Evolutionary conservation across 2,113 vertebrate species (phyloP).

Genomic region (Colossoma macropomum): DNA sequence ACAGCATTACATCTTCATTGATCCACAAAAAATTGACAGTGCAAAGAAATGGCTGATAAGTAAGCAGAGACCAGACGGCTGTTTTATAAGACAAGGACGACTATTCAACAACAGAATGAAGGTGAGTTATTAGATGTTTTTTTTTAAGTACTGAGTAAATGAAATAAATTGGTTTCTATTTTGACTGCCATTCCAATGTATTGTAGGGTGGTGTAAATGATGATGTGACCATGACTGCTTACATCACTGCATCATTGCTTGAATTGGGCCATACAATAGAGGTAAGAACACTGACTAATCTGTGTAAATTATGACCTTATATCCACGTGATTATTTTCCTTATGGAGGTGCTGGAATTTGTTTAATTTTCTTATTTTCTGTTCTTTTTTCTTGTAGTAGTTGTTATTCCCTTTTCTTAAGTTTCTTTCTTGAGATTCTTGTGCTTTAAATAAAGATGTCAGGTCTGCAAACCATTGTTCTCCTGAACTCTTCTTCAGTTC

Average conservation of each 20-base stretch:
- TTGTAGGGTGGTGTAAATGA: conserved; percentile 82
- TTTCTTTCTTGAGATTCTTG: no score
- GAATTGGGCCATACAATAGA: conserved; percentile 69
- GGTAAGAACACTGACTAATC: conserved; percentile 51
- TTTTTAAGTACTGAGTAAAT: neutral
- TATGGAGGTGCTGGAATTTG: neutral
- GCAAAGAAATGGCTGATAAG: conserved; percentile 73
- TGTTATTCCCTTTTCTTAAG: no score
- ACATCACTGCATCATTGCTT: conserved; percentile 75
- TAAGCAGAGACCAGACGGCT: conserved; percentile 76
- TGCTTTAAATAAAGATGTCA: no score
- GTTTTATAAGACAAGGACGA: conserved; percentile 74
- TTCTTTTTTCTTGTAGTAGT: no score
- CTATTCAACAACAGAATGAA: conserved; percentile 82
- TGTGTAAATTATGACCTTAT: neutral
- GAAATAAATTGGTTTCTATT: neutral
- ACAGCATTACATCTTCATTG: conserved; percentile 71
- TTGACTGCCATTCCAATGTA: neutral
- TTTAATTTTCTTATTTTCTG: no score
- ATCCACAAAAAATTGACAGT: conserved; percentile 52
- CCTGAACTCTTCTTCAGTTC: no score
- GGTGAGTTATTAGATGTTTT: conserved; percentile 63
- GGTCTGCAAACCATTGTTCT: no score
- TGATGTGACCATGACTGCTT: conserved; percentile 80
- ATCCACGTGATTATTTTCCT: neutral